Base-by-base conservation (phyloP, 2,113 vertebrate genomes). In the Leiothrix lutea region DNA sequence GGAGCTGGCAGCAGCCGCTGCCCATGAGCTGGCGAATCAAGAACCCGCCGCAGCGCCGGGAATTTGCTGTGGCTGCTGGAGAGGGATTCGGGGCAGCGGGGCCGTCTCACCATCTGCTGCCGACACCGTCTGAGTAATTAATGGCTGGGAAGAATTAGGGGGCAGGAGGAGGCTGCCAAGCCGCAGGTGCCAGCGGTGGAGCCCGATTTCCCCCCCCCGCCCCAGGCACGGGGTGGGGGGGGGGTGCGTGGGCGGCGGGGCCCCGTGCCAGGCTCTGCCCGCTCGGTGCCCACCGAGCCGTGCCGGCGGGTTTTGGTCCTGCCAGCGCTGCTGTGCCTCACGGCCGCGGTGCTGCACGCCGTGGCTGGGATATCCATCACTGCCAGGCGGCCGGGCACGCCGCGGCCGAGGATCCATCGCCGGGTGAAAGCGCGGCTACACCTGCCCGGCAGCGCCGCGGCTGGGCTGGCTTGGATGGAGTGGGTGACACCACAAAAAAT, bases 51-150 rank as follows among this genome's bases (percentile, higher is more conserved):
- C 85, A 72, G 94, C 47, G 21, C 90, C 50, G 69, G 90, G 93
- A 94, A 91, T 69, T 69, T 87, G 92, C 47, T 33, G 82, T 56
- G 90, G 82, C 95, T 90, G 90, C n/a, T 72, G 95, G 53, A 79
- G 85, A 89, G 78, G 78, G 92, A 58, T 56, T 40, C 5, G 79
- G 92, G 97, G 80, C 64, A 36, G 51, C 2, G 48, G 75, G 88
- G 83, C 87, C 45, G 33, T 94, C 91, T 88, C 92, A 58, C 96
- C 97, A 97, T 96, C 97, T 97, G 97, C 95, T 94, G 94, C 92
- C 84, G 92, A 74, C 94, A 95, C 83, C 94, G 95, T 74, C 95
- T 94, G 95, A 81, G 92, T 96, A 95, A 96, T 97, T 93, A 96
- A 97, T 88, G 88, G 75, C 82, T 25, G 91, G 79, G 69, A 94